Conservation (phyloP, 2,888 invertebrate genomes). For the Acanthopleura granulata region DNA sequence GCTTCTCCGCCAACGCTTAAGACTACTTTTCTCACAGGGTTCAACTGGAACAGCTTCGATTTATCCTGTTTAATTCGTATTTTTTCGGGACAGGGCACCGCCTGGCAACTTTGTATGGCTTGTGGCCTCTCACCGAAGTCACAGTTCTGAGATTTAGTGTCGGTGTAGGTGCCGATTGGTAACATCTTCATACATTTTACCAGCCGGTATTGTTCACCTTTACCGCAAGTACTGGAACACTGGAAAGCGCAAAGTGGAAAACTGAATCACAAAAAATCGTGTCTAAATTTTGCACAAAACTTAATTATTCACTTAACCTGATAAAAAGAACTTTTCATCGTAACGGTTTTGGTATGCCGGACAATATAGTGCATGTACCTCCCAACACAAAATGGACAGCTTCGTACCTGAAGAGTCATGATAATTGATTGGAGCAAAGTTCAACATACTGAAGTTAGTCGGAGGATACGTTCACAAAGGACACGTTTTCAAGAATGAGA, state of each 20-base stretch:
- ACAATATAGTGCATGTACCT: no score
- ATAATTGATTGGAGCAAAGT: no score
- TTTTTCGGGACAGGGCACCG: not conserved
- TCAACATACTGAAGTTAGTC: no score
- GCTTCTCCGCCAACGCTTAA: conserved; percentile 26
- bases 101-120: not conserved
- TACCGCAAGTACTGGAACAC: conserved; percentile 94
- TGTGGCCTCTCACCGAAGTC: not conserved
- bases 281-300: no score
- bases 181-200: conserved; percentile 69
- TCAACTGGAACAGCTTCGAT: conserved; percentile 27
- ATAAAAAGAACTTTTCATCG: conserved; percentile 20
- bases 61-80: not conserved
- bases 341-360: no score
- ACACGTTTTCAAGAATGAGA: no score
- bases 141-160: not conserved
- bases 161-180: not conserved
- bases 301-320: not conserved
- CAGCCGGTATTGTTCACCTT: conserved; percentile 84
- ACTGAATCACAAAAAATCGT: not conserved
- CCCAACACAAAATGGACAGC: no score
- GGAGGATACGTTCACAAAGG: no score
- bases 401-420: no score
- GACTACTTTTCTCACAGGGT: conserved; percentile 15
- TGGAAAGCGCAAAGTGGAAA: conserved; percentile 67